phyloP scores from a whole-genome alignment of 1,140 invertebrate genomes.

The Zaprionus lachaisei region DNA sequence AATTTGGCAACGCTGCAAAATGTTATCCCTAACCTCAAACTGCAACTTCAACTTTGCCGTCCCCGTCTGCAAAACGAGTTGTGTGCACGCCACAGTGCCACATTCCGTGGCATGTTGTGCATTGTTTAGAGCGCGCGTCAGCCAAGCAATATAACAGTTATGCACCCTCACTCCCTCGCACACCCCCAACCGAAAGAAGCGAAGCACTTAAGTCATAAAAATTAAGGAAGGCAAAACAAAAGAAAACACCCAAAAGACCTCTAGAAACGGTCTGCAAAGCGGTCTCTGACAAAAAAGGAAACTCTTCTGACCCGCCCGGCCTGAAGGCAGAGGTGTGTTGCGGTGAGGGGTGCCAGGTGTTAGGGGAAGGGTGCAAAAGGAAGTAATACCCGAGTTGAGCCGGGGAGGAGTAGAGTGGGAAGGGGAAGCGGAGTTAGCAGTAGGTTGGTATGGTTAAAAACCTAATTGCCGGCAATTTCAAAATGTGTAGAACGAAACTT shows the following conservation, averaged over 20 bases:
- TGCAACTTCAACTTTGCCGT: slow-evolving; percentile 11
- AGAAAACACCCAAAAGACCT: slow-evolving; percentile 20
- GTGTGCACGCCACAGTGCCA: slow-evolving; percentile 58
- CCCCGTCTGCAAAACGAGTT: slow-evolving; percentile 43
- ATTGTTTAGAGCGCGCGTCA: slow-evolving; percentile 77
- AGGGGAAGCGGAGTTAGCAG: background rate
- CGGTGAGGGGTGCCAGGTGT: background rate
- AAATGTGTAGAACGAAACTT: slow-evolving; percentile 16
- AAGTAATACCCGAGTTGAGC: too few relatives aligned
- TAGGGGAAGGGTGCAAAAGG: background rate
- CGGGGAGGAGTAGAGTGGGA: too few relatives aligned
- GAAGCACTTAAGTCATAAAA: slow-evolving; percentile 78
- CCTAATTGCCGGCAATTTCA: slow-evolving; percentile 32
- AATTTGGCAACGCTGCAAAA: slow-evolving; percentile 71
- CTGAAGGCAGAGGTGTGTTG: slow-evolving; percentile 1
- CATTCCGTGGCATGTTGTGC: slow-evolving; percentile 78
- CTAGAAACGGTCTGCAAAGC: slow-evolving; percentile 2
- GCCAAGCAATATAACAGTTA: slow-evolving; percentile 76
- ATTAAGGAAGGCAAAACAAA: slow-evolving; percentile 54
- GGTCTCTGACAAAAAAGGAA: slow-evolving; percentile 4
- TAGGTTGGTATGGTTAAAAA: slow-evolving; percentile 2
- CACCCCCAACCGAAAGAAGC: background rate
- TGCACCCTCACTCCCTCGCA: slow-evolving; percentile 7
- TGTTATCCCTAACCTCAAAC: slow-evolving; percentile 47
- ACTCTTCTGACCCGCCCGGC: slow-evolving; percentile 20